These are phyloP conservation scores for Erpetoichthys calabaricus DNA, from an alignment of 2,797 vertebrate species.

Conservation along the genomic window DNA sequence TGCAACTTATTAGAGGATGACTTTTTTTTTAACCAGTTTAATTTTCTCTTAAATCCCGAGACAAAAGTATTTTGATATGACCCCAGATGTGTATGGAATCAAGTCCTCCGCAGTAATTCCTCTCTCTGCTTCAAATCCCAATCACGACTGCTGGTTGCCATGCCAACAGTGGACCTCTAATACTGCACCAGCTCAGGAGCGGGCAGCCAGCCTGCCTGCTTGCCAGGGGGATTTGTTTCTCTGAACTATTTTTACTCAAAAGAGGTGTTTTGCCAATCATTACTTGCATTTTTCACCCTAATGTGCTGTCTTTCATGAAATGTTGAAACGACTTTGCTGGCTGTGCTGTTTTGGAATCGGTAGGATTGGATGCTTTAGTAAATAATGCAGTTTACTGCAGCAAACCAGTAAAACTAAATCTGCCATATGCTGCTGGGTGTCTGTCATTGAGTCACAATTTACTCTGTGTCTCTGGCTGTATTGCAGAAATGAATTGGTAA, in stretches of 20 bases:
- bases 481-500: too few species aligned
- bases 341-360: too few species aligned
- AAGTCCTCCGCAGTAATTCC: slow-evolving; percentile 61
- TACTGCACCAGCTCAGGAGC: slow-evolving; percentile 22
- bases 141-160: slow-evolving; percentile 45
- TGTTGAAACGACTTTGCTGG: too few species aligned
- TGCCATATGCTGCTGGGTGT: too few species aligned
- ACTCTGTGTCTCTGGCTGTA: too few species aligned
- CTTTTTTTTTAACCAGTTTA: too few species aligned
- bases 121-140: slow-evolving; percentile 59
- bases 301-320: background rate
- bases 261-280: background rate
- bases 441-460: too few species aligned
- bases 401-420: too few species aligned
- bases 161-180: slow-evolving; percentile 59
- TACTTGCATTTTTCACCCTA: slow-evolving; percentile 8
- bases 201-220: slow-evolving; percentile 29
- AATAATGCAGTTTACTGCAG: too few species aligned
- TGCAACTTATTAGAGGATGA: too few species aligned
- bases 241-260: background rate
- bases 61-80: slow-evolving; percentile 41
- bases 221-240: slow-evolving; percentile 14
- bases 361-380: too few species aligned
- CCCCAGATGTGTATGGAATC: slow-evolving; percentile 57
- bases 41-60: background rate